Evolutionary conservation across 2,888 invertebrate species (phyloP), one percentile per base, ranked within the genome.

Genomic region (Dyspetes luteomarginatus): DNA sequence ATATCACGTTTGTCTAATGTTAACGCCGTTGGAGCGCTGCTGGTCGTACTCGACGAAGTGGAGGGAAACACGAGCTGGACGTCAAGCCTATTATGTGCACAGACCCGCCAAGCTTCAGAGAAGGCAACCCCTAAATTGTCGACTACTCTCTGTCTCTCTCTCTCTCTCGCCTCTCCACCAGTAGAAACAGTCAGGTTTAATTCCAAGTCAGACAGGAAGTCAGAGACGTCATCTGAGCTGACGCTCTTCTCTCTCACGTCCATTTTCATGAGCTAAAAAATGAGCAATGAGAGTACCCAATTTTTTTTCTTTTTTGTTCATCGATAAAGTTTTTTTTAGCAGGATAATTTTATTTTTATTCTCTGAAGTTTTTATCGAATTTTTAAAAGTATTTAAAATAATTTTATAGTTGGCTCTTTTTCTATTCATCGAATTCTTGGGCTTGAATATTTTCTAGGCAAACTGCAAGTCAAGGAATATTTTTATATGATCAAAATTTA

Each of bases 1-100:
- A 73, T 64, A 77, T 81, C 69, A 69, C 81, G 69, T 77, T 81
- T 77, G 68, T 69, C 68, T 77, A 77, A 81, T 81, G 81, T 69
- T 60, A 56, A 65, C 22, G 58, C 64, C 36, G 52, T 56, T 19
- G 58, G 62, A 68, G 64, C 62, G 15, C 30, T 62, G 56, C 56
- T 12, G 5, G 48, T 12, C 74, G 68, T 73, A 73, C 69, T 77
- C 69, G 68, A 77, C 69, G 81, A 72, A 69, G 56, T 36, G 58
- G 36, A 69, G 77, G 48, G 81, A 77, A 81, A 81, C 81, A 81
- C 77, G 68, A 81, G 68, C 77, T 50, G 62, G 68, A 81, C 76
- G 69, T 52, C 81, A 69, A 81, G 81, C 50, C 81, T 81, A 68
- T 81, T 81, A 81, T 77, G 22, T 73, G 28, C 68, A 55, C 73